Conservation (phyloP, 1,140 invertebrate genomes). For the Lucilia sericata region DNA sequence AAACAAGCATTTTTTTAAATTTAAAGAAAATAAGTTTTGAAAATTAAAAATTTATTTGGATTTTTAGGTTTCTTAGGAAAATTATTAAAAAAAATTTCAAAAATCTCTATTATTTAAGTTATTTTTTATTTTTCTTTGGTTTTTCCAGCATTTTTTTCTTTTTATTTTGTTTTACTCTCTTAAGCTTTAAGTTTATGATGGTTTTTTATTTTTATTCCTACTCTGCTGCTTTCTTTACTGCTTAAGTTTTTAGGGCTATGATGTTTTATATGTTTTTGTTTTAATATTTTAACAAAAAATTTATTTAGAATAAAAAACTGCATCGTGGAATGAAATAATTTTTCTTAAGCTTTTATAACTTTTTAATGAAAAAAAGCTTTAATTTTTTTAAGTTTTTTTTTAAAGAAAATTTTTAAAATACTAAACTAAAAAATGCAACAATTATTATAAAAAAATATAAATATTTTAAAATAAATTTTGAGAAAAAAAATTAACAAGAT, state of each 20-base stretch:
- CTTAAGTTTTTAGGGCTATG: background rate
- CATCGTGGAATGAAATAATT: no score
- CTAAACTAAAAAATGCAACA: no score
- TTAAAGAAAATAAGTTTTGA: no score
- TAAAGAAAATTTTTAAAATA: background rate
- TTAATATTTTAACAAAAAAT: background rate
- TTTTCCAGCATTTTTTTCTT: background rate
- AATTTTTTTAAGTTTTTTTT: background rate
- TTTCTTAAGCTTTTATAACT: background rate
- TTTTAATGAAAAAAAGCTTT: background rate
- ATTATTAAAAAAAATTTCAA: no score
- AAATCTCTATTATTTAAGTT: conserved; percentile 12
- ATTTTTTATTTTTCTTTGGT: background rate
- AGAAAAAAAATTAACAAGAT: no score
- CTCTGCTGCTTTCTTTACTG: background rate
- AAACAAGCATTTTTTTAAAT: no score
- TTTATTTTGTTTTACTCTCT: background rate
- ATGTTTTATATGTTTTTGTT: no score
- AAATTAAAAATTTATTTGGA: no score
- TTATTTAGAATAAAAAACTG: background rate
- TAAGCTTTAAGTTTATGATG: conserved; percentile 24
- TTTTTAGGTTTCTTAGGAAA: no score
- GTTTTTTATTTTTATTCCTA: background rate
- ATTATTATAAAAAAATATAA: no score
- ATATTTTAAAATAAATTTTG: no score